Base-by-base conservation (phyloP, 2,888 invertebrate genomes). In the Lamproptera curius region DNA sequence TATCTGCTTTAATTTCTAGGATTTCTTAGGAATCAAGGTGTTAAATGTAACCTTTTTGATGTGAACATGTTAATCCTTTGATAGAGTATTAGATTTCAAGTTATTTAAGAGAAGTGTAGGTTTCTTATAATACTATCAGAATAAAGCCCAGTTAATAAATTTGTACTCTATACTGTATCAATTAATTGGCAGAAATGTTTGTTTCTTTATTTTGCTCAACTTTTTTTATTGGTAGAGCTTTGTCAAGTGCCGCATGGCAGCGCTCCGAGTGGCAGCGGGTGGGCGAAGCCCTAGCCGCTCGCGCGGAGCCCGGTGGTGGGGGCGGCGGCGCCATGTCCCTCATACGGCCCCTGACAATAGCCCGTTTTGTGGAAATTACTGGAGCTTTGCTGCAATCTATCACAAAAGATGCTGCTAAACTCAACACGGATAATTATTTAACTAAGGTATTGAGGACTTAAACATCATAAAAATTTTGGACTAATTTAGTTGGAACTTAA, bases 361-460 rank as follows among this genome's bases (percentile, higher is more conserved):
- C 83, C 2, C 76, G 82, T 53, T 88, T 88, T 61, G 77, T 88
- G 2, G 78, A 85, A 40, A 70, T 86, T 52, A 56, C 62, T 1
- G 72, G 70, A 0, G 65, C 61, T 0, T 62, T 88, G 48, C 67
- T 88, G 10, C 31, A 31, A n/a, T 15, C 57, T 0, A 59, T 63
- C 15, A 52, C 79, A 46, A 61, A 58, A 0, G 34, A 51, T 1
- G 77, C 80, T 15, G 47, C 53, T 35, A 76, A 71, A 53, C 72
- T 88, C 11, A 83, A 76, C 57, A 82, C 61, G 10, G 82, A 82
- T 38, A 87, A 86, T 54, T 88, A 88, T 37, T 73, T 87, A 16
- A 63, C 77, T 1, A 87, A 81, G 82, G 87, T 52, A 36, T 34
- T 0, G 37, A n/a, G n/a, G n/a, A n/a, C n/a, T n/a, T n/a, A n/a